Evolutionary conservation across 1,140 invertebrate species (phyloP).

Genomic region (Nasonia longicornis): DNA sequence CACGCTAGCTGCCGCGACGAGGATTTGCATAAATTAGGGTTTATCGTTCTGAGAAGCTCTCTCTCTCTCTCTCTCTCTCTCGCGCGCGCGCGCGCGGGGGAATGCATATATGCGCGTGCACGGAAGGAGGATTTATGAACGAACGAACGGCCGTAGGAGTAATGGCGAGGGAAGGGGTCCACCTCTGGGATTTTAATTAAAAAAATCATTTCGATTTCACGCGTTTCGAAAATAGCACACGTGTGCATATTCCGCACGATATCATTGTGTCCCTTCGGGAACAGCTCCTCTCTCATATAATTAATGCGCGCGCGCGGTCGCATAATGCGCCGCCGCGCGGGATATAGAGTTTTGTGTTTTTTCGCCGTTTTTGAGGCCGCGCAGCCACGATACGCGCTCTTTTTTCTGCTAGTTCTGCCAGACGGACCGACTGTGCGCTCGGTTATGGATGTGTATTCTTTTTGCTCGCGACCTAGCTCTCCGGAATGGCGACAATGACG

Average conservation of each 20-base stretch:
- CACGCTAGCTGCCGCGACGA: conserved; percentile 46
- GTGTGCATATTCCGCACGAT: not conserved
- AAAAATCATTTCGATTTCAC: conserved; percentile 49
- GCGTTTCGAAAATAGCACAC: conserved; percentile 44
- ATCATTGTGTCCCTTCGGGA: conserved; percentile 31
- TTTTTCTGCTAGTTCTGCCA: conserved; percentile 1
- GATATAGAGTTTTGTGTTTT: conserved; percentile 10
- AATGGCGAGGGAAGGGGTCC: conserved; percentile 5
- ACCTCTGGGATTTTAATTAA: conserved; percentile 38
- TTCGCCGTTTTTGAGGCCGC: not conserved
- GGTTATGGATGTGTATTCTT: conserved; percentile 17
- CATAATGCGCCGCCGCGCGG: not conserved
- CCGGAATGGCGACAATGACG: conserved; percentile 16
- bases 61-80: no score
- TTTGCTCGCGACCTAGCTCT: not conserved
- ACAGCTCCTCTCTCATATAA: conserved; percentile 10
- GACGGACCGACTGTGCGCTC: not conserved
- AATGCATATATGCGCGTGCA: conserved; percentile 26
- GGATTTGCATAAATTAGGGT: conserved; percentile 71
- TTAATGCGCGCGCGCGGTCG: conserved; percentile 18
- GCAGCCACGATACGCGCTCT: conserved; percentile 23
- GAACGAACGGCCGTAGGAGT: conserved; percentile 15
- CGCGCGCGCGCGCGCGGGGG: conserved; percentile 47
- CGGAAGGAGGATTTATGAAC: conserved; percentile 45
- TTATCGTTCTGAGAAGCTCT: conserved; percentile 68